Base-by-base conservation (phyloP, 2,113 vertebrate species). In the Gnathonemus longibarbis region DNA sequence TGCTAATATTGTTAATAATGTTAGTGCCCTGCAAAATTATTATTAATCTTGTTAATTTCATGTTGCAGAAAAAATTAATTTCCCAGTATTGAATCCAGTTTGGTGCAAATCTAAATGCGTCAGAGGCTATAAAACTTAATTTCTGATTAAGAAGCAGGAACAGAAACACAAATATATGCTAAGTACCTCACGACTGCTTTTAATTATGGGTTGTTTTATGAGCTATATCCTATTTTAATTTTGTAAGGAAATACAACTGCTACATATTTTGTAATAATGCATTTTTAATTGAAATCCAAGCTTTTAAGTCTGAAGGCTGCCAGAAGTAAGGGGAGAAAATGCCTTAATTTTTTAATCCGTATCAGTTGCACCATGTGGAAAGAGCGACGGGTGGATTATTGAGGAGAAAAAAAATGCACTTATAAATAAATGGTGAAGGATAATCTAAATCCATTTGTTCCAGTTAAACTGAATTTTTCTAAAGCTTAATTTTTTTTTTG, bases 321-420 rank as follows among this genome's bases (percentile, higher is more conserved):
- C 93, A 93, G 93, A 93, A 94, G 93, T 94, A 95, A 94, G 87
- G 90, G 90, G 93, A 93, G 94, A 95, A 96, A 95, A 93, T 88
- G 92, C 93, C 93, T 93, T 95, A 95, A 94, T 95, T 96, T 94
- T 94, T 94, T 95, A 93, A 94, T 95, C 93, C 93, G 92, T 95
- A 95, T 95, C 94, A 94, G 93, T 94, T 94, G 90, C 90, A 90
- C 92, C 93, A 93, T 94, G 93, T 94, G 95, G 94, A 93, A 94
- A 90, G 94, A 94, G 95, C 95, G 94, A 95, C 93, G 94, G 94
- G 94, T 95, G 93, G 92, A 93, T 92, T 92, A 91, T 85, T 92
- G 92, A 93, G 74, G 5, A 80, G 35, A 42, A 80, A 27, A 66
- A 70, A 70, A 70, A 80, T 80, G 24, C 42, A 42, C 91, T 90